Evolutionary conservation across 2,797 vertebrate genomes (phyloP).

Genomic region (Odontamblyopus rebecca): DNA sequence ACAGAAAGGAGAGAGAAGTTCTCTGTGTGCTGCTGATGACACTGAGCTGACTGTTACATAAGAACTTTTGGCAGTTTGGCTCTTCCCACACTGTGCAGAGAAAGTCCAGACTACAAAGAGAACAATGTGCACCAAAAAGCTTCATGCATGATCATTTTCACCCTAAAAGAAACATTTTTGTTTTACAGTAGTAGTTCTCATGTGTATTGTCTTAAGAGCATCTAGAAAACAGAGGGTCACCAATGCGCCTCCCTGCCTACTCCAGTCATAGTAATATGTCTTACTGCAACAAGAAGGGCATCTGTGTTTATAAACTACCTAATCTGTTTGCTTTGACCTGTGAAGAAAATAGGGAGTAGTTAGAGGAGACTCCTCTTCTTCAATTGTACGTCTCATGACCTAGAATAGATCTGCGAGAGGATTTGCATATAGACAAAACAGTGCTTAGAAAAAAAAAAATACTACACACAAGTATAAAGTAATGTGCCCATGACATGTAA

Average conservation of each 20-base stretch:
- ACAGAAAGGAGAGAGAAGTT: slow-evolving; percentile 26
- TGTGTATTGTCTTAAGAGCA: neutral
- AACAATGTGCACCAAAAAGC: slow-evolving; percentile 3
- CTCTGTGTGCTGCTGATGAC: slow-evolving; percentile 38
- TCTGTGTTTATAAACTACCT: neutral
- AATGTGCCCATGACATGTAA: no score
- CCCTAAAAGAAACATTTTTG: neutral
- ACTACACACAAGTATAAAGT: neutral
- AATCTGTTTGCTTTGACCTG: neutral
- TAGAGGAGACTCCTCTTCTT: neutral
- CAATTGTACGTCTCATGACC: neutral
- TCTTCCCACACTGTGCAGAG: slow-evolving; percentile 61
- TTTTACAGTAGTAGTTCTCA: neutral
- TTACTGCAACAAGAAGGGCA: neutral
- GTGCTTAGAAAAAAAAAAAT: neutral
- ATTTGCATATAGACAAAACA: neutral
- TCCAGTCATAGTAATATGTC: neutral
- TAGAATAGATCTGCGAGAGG: neutral
- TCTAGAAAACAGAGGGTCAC: neutral
- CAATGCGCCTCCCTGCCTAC: neutral
- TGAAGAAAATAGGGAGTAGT: neutral
- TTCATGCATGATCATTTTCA: neutral
- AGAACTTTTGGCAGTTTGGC: slow-evolving; percentile 28
- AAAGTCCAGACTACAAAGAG: slow-evolving; percentile 22
- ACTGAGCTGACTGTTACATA: slow-evolving; percentile 63